These are phyloP conservation scores for Microcebus jonahi DNA, from an alignment of 2,113 vertebrate species.

Conservation along the genomic window DNA sequence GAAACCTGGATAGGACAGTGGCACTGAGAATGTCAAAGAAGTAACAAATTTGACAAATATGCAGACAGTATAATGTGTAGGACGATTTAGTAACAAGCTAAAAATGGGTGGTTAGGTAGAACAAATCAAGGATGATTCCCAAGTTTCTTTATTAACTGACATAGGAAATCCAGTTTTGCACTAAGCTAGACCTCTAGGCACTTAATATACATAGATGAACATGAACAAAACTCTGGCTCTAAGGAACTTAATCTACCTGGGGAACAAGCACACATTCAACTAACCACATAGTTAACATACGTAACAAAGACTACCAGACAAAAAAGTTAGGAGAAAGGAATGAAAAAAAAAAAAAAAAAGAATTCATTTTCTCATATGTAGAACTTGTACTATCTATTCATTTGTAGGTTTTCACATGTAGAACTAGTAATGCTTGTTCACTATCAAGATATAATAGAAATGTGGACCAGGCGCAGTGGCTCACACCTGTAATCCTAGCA, in stretches of 20 bases:
- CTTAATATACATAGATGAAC: background rate
- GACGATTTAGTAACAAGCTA: background rate
- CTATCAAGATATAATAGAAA: background rate
- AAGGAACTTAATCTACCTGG: background rate
- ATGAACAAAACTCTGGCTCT: background rate
- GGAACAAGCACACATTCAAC: background rate
- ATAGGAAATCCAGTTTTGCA: background rate
- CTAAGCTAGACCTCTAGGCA: background rate
- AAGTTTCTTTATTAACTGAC: conserved; percentile 15
- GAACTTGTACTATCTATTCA: background rate
- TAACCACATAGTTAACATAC: background rate
- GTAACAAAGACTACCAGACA: background rate
- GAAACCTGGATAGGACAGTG: background rate
- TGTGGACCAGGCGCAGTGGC: background rate
- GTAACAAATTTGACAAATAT: background rate
- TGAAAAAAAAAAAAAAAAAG: background rate
- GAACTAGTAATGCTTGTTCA: background rate
- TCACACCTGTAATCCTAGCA: too few species aligned
- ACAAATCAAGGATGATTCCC: background rate
- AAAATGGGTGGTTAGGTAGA: background rate
- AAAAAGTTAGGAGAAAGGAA: background rate
- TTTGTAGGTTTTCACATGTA: background rate
- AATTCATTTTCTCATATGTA: background rate
- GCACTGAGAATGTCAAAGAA: conserved; percentile 20
- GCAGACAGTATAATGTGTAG: background rate